Evolutionary conservation across 2,888 invertebrate species (phyloP).

Genomic region (Anthrax anthrax): DNA sequence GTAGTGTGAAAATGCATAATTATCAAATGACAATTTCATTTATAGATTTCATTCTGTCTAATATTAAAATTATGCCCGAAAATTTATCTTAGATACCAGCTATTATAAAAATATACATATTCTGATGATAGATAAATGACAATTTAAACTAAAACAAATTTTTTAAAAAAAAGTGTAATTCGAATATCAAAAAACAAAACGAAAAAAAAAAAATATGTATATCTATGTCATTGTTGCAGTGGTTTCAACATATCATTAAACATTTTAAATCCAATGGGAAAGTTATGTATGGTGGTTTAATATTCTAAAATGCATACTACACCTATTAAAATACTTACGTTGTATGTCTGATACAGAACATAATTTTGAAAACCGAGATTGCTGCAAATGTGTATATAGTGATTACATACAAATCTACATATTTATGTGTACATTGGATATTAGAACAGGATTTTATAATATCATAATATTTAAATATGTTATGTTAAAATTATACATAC

Average conservation of each 20-base stretch:
- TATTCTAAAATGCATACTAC: too few species aligned
- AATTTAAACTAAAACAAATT: neutral
- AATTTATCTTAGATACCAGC: neutral
- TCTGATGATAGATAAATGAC: neutral
- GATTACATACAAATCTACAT: too few species aligned
- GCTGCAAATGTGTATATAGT: too few species aligned
- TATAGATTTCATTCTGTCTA: slow-evolving; percentile 14
- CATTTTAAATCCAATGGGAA: neutral
- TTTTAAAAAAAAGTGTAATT: neutral
- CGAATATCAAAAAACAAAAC: neutral
- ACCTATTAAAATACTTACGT: too few species aligned
- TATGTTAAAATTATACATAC: too few species aligned
- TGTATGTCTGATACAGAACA: too few species aligned
- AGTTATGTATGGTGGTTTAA: neutral
- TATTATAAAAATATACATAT: neutral
- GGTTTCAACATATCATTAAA: neutral
- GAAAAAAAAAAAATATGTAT: neutral
- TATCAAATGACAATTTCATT: neutral
- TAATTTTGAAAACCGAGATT: too few species aligned
- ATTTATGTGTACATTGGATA: too few species aligned
- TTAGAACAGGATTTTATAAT: too few species aligned
- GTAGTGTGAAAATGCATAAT: slow-evolving; percentile 1
- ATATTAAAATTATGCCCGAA: slow-evolving; percentile 14
- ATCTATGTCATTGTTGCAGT: too few species aligned
- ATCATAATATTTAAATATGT: too few species aligned